phyloP scores from a whole-genome alignment of 2,113 vertebrate genomes.

The rabbit (Oryctolagus cuniculus) region mOryCun1.1 NC_091433.1:108135501-108136000 shows the following conservation, averaged over 20 bases:
- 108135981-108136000: too few species aligned
- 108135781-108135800: not conserved
- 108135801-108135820: too few species aligned
- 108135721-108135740: not conserved
- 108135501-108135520: not conserved
- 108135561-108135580: too few species aligned
- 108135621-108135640: not conserved
- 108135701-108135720: not conserved
- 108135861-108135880: not conserved
- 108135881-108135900: not conserved
- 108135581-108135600: not conserved
- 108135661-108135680: not conserved
- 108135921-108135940: not conserved
- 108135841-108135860: not conserved
- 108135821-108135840: too few species aligned
- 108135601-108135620: not conserved
- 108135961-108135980: too few species aligned
- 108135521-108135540: fast-evolving
- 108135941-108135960: not conserved
- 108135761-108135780: not conserved
- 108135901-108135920: not conserved
- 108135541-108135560: too few species aligned
- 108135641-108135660: not conserved
- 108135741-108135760: not conserved
- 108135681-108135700: too few species aligned